Percentiles rank a stretch among this genome's conserved stretches.
Conservation (phyloP, 2,113 vertebrate genomes). For the Butorides virescens region DNA sequence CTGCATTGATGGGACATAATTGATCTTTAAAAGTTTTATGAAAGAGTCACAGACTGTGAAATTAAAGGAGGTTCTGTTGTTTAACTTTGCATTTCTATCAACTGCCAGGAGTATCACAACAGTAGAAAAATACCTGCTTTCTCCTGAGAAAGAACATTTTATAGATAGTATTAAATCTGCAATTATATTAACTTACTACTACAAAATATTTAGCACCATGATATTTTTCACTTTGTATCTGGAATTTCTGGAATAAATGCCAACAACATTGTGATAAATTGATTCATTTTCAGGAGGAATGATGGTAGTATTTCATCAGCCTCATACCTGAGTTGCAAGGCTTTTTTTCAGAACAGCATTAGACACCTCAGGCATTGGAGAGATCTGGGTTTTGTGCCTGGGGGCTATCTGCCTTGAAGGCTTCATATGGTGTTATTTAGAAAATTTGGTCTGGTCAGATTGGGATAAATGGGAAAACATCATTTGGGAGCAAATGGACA, state of each 20-base stretch:
- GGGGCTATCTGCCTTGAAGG: neutral
- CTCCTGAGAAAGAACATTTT: neutral
- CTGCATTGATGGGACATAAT: constrained; percentile 71
- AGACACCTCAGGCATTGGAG: neutral
- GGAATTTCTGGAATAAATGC: neutral
- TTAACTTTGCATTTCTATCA: constrained; percentile 70
- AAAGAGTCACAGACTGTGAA: constrained; percentile 76
- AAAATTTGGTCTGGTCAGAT: neutral
- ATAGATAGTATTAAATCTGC: constrained; percentile 9
- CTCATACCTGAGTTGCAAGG: neutral
- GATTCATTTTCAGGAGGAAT: neutral
- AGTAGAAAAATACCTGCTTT: constrained; percentile 40
- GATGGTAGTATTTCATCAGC: neutral
- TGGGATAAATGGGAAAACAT: neutral
- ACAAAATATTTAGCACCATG: constrained; percentile 5
- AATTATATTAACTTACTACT: constrained; percentile 8
- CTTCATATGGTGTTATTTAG: neutral
- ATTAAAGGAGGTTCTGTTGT: constrained; percentile 68
- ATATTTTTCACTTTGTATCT: neutral
- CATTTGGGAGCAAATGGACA: neutral
- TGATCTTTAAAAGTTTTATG: constrained; percentile 78
- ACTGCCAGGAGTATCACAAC: neutral
- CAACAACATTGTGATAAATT: neutral
- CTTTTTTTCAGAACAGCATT: neutral
- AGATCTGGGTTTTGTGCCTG: neutral